A percentile compares a stretch with the other conserved stretches of the same genome.
These are phyloP conservation scores for Hydrochoerus hydrochaeris DNA, from an alignment of 2,113 vertebrate genomes.

Conservation along the genomic window DNA sequence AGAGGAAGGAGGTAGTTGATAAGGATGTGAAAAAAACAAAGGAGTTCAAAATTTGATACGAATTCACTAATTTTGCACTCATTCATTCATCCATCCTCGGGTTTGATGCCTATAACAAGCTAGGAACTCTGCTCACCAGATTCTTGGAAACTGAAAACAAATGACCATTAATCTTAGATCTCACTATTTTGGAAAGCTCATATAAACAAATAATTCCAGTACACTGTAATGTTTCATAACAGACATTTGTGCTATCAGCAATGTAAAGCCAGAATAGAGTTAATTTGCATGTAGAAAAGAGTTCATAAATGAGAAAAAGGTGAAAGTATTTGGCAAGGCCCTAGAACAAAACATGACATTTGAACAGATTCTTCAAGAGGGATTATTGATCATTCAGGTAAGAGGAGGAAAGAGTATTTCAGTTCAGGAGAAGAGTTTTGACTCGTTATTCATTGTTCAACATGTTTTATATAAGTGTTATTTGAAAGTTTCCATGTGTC, in stretches of 20 bases:
- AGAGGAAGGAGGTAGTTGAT: not conserved
- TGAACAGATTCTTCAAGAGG: constrained; percentile 5
- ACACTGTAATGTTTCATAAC: not conserved
- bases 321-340: not conserved
- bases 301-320: not conserved
- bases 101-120: not conserved
- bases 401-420: not conserved
- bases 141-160: not conserved
- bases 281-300: not conserved
- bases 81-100: not conserved
- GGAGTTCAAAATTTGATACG: not conserved
- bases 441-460: not conserved
- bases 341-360: constrained; percentile 5
- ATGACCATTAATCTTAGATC: not conserved
- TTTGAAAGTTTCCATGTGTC: not conserved
- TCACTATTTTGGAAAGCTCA: not conserved
- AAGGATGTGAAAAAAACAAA: not conserved
- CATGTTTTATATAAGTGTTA: not conserved
- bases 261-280: not conserved
- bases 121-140: not conserved
- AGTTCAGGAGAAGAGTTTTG: not conserved
- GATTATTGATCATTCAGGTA: not conserved
- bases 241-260: not conserved
- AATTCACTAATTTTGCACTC: not conserved
- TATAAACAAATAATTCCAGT: not conserved